Evolutionary conservation across 1,140 invertebrate species (phyloP), one percentile per base, ranked within the genome.

Genomic region (Apis florea): DNA sequence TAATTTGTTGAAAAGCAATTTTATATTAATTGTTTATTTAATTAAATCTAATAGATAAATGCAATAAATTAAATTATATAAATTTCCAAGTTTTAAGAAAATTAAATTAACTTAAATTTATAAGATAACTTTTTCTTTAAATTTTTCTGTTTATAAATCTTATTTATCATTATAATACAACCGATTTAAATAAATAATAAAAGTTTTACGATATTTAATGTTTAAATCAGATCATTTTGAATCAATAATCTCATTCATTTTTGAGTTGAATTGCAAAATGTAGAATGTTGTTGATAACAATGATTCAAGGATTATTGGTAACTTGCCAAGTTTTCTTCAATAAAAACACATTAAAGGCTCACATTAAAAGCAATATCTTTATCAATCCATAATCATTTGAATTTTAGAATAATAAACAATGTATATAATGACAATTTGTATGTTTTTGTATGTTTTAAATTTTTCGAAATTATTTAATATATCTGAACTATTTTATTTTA

Each of bases 261-360:
- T 64, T 79, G 70, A 47, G n/a, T 58, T 78, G 53, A 78, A 85
- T 83, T 77, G 79, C 15, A 56, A 61, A 61, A 54, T 40, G 17
- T 66, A 68, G 19, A 13, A 47, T 40, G 31, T 40, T 40, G 53
- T 66, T 78, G 81, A 82, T 79, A 76, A 51, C 88, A 86, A 77
- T 89, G 86, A 90, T 90, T 83, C 83, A 64, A 89, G 83, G 61
- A 88, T 90, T 90, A 88, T 89, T 90, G 90, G 85, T 83, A 83
- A 68, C 59, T 83, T 84, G 89, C 89, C 90, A 90, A 83, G 58
- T 82, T 64, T 71, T 53, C 70, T 84, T 85, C 84, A 88, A 87
- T 90, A 86, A n/a, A n/a, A n/a, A n/a, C n/a, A n/a, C n/a, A n/a
- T n/a, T n/a, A n/a, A n/a, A n/a, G n/a, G 24, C 64, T 49, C 53